Evolutionary conservation across 2,113 vertebrate genomes (phyloP), one percentile per base, ranked within the genome.

Genomic region (Melanocharis versteri): DNA sequence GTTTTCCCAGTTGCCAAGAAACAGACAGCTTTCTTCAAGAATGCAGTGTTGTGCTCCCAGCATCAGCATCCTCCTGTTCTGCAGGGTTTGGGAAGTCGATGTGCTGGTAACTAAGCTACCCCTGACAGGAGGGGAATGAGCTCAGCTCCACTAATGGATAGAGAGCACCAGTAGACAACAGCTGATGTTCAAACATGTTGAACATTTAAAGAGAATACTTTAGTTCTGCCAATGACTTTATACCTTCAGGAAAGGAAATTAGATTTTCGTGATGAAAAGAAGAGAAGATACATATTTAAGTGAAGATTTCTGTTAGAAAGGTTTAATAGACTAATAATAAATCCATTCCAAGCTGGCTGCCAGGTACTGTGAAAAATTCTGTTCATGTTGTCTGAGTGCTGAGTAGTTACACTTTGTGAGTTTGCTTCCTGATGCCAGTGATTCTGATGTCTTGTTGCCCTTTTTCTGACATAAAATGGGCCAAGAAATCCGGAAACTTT

Each of bases 1-100:
- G 97, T 98, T 97, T 77, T 97, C 72, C 87, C 84, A 78, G 98
- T 98, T 98, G 97, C 98, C 97, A 97, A 96, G 97, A 91, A 96
- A 98, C 97, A 44, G 92, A 9, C 23, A 85, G 93, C 96, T 97
- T 96, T 97, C 95, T 95, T 87, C 3, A 21, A 95, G 95, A 96
- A 96, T 95, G 87, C 88, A 83, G 92, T 30, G 94, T 65, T 97
- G 91, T 95, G 80, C 76, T 95, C 35, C 21, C 61, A 77, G 96
- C 76, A 93, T 88, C 79, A 83, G 93, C 82, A 94, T 95, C 82
- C 89, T 91, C 86, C 84, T 82, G 50, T 83, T 96, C 90, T 89
- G 82, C 40, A 93, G 90, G 73, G 80, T 64, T 95, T 92, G 77
- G 90, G 95, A 97, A 85, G 81, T 71, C 1, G 13, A 18, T 89